Percentiles rank a stretch among this genome's conserved stretches.
phyloP scores from a whole-genome alignment of 53 echinoderm and acorn worm species.

The Luidia sarsii region DNA sequence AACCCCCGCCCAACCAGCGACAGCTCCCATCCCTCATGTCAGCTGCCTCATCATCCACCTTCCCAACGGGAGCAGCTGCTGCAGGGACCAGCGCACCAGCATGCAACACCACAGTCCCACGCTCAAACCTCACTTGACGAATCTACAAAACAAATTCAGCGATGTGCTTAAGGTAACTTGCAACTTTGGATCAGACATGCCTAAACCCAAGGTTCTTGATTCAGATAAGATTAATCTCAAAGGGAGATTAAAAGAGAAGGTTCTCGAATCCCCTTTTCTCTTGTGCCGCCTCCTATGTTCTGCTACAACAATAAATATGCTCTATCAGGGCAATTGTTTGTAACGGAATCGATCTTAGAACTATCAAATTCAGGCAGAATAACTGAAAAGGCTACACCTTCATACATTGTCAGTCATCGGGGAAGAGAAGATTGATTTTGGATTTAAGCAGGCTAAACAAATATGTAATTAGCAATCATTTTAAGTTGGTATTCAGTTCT shows the following conservation, averaged over 20 bases:
- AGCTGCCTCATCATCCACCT: background rate
- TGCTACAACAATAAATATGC: background rate
- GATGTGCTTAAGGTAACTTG: background rate
- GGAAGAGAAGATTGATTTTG: conserved; percentile 1
- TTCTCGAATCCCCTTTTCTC: conserved; percentile 1
- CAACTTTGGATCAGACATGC: background rate
- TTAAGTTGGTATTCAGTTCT: conserved; percentile 10
- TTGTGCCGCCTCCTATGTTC: background rate
- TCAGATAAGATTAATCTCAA: background rate
- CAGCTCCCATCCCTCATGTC: too few relatives aligned
- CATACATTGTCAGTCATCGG: background rate
- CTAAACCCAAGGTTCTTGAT: background rate
- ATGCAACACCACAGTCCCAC: background rate
- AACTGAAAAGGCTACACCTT: background rate
- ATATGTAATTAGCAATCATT: background rate
- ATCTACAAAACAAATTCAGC: background rate
- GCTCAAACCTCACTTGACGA: background rate
- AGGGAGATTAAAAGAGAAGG: conserved; percentile 11
- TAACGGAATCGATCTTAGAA: background rate
- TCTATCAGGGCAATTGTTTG: background rate
- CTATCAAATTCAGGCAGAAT: background rate
- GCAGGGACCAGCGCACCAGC: background rate
- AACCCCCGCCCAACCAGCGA: background rate
- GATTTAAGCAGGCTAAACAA: conserved; percentile 5
- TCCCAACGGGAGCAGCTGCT: background rate